These are phyloP conservation scores for Dynastes hyllus DNA, from an alignment of 2,888 invertebrate genomes.

Conservation along the genomic window DNA sequence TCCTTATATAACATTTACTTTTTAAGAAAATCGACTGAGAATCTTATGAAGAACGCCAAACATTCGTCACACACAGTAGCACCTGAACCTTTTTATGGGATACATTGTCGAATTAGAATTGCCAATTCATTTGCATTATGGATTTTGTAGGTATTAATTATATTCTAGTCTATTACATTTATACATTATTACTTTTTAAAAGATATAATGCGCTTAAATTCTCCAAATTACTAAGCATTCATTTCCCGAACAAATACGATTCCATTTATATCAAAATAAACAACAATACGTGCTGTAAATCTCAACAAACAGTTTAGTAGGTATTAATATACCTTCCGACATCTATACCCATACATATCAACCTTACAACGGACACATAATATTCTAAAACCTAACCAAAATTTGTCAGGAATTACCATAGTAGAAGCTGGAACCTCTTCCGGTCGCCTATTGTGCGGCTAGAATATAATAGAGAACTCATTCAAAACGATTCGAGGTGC, in stretches of 20 bases:
- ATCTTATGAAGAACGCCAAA: too few relatives aligned
- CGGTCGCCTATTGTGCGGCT: conserved; percentile 63
- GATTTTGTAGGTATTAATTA: too few relatives aligned
- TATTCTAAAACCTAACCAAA: conserved; percentile 47
- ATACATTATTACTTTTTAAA: too few relatives aligned
- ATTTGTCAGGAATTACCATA: conserved; percentile 60
- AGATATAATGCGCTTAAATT: neutral
- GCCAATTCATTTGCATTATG: too few relatives aligned
- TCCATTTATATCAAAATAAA: neutral
- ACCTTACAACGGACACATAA: neutral
- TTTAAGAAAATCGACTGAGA: too few relatives aligned
- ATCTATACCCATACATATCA: conserved; percentile 12
- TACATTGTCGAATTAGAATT: too few relatives aligned
- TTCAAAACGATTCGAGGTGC: conserved; percentile 64
- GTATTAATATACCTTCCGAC: neutral
- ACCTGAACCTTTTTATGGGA: too few relatives aligned
- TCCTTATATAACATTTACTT: too few relatives aligned
- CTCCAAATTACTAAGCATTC: neutral
- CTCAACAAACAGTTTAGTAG: conserved; percentile 29
- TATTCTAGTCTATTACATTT: too few relatives aligned
- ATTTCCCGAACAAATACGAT: neutral
- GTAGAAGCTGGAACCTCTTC: conserved; percentile 63
- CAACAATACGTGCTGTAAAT: neutral
- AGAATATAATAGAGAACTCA: conserved; percentile 62
- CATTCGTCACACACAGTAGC: too few relatives aligned